Base-by-base conservation (phyloP, 2,113 vertebrate species). In the Ailuropoda melanoleuca region DNA sequence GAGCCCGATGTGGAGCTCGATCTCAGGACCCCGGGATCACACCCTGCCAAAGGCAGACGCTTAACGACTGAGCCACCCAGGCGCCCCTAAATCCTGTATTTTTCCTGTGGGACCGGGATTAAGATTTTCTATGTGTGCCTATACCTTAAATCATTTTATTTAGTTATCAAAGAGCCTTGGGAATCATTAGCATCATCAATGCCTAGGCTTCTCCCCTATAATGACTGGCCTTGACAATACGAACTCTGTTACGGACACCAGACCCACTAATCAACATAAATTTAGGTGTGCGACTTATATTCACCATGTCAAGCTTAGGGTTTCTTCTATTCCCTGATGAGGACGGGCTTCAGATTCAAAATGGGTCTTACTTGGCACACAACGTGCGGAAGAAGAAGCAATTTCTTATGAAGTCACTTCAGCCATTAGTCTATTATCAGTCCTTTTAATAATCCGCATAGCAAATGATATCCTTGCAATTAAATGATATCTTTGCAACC, bases 161-260 rank as follows among this genome's bases (percentile, higher is more conserved):
- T 55, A 23, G 39, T 91, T 0, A 81, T 31, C 0, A 96, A 95
- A 15, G 93, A 92, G 0, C 6, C 93, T 0, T n/a, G 66, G 0
- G 7, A 10, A 0, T 86, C 72, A 0, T 21, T n/a, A 0, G 29
- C 50, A 0, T 84, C 55, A 0, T 89, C 93, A 0, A n/a, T 19
- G 0, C 0, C 34, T 0, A 4, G 34, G 19, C 74, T 1, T 91
- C 11, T 87, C 78, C 0, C 66, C 96, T 0, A 17, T 68, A 0
- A 46, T 96, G 0, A 75, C 43, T 4, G 74, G 82, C 89, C 0
- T 21, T 97, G 0, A 26, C 43, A 0, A n/a, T 85, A 0, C 84
- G 66, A 74, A 37, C 0, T 0, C 91, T 43, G 0, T 26, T 95
- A 0, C 39, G 26, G 0, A 3, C 88, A 0, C 93, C 64, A 0